Percentiles rank a stretch among this genome's conserved stretches.
These are phyloP conservation scores for Daubentonia madagascariensis DNA, from an alignment of 2,113 vertebrate genomes.

Conservation along the genomic window DNA sequence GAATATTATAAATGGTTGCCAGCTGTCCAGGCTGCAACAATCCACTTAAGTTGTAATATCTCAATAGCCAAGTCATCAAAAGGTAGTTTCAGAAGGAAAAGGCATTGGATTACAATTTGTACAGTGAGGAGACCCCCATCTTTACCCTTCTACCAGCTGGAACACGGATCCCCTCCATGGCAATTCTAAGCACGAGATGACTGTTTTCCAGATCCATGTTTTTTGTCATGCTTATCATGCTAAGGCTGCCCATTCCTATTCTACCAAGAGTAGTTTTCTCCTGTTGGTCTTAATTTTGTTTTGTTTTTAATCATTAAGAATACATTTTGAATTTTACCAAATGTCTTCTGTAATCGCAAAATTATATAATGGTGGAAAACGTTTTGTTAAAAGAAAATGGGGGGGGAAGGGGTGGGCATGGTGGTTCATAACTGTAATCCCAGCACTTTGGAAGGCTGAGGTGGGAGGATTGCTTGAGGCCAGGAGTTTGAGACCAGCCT, in stretches of 20 bases:
- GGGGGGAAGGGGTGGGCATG: accelerated
- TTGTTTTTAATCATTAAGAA: not conserved
- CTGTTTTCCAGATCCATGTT: not conserved
- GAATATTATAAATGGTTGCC: not conserved
- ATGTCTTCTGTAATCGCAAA: not conserved
- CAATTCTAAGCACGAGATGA: not conserved
- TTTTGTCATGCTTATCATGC: not conserved
- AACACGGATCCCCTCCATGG: not conserved
- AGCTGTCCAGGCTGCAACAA: not conserved
- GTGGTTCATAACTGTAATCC: no score
- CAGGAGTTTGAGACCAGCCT: no score
- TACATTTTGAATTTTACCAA: not conserved
- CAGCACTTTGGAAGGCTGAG: no score
- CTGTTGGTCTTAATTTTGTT: not conserved
- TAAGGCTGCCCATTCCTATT: not conserved
- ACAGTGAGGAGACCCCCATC: not conserved
- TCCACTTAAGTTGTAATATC: not conserved
- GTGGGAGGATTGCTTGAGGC: no score
- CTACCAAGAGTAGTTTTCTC: not conserved
- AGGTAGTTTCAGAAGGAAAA: not conserved
- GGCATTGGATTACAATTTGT: not conserved
- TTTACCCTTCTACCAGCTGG: not conserved
- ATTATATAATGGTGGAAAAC: not conserved
- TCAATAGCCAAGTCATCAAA: not conserved
- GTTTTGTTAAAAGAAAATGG: not conserved